Percentiles rank a stretch among this genome's conserved stretches.
Evolutionary conservation across 2,888 invertebrate species (phyloP).

Genomic region (Drosophila niveifrons): DNA sequence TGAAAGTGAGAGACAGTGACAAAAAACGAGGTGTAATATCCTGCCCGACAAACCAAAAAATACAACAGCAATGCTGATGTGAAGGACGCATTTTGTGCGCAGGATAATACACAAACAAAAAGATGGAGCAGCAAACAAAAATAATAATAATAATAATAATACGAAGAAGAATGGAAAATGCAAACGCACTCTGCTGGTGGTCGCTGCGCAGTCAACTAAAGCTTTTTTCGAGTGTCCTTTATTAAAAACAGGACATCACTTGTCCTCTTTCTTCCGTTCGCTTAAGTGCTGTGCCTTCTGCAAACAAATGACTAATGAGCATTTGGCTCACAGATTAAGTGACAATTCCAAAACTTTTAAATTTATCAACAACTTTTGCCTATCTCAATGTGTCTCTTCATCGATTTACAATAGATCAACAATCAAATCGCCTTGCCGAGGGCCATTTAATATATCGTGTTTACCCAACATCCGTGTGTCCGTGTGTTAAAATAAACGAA

Average conservation of each 20-base stretch:
- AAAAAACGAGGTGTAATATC: constrained; percentile 79
- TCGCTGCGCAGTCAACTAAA: constrained; percentile 47
- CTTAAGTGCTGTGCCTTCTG: not conserved
- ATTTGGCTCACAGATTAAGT: constrained; percentile 25
- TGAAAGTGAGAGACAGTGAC: constrained; percentile 78
- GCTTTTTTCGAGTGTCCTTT: constrained; percentile 53
- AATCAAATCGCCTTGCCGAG: not conserved
- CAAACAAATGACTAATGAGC: constrained; percentile 17
- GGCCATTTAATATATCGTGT: constrained; percentile 9
- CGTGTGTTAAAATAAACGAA: not conserved
- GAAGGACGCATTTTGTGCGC: constrained; percentile 26
- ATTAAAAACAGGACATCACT: constrained; percentile 51
- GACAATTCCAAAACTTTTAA: not conserved
- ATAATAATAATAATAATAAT: constrained; percentile 13
- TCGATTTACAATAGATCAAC: not conserved
- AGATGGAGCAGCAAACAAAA: constrained; percentile 11
- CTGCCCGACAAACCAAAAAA: constrained; percentile 61
- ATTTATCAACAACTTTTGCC: not conserved
- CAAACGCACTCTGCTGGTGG: constrained; percentile 50
- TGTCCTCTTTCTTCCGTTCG: not conserved
- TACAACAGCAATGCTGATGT: constrained; percentile 40
- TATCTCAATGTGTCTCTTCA: constrained; percentile 7
- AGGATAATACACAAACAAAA: constrained; percentile 29
- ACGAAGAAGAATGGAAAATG: constrained; percentile 32
- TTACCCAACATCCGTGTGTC: not conserved